Evolutionary conservation across 1,140 invertebrate genomes (phyloP).

Genomic region (Drosophila watanabei): DNA sequence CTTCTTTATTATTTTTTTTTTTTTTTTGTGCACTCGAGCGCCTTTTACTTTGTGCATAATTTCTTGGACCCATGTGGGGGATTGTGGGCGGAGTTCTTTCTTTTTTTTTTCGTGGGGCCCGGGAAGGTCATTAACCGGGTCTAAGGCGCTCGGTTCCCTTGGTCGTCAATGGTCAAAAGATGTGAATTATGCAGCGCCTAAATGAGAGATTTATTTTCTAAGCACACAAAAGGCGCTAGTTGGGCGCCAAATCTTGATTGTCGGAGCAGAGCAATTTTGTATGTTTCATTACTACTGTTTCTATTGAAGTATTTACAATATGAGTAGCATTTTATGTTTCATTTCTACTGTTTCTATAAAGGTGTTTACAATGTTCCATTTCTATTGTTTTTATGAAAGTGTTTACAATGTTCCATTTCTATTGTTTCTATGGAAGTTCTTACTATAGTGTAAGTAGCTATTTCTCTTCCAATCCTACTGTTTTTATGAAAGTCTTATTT

Average conservation of each 20-base stretch:
- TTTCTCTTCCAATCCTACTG: no score
- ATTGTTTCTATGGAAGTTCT: no score
- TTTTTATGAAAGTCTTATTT: no score
- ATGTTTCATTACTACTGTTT: background rate
- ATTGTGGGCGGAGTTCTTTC: background rate
- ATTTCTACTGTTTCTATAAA: background rate
- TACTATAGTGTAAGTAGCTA: no score
- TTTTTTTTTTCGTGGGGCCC: slow-evolving; percentile 8
- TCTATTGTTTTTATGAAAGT: no score
- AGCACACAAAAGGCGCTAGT: background rate
- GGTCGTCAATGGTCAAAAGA: slow-evolving; percentile 29
- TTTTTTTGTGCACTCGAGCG: slow-evolving; percentile 73
- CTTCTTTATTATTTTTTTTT: slow-evolving; percentile 43
- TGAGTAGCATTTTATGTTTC: background rate
- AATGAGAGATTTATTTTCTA: background rate
- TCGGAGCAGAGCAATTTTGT: background rate
- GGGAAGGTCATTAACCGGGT: slow-evolving; percentile 42
- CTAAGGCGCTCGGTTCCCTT: background rate
- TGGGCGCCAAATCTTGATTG: background rate
- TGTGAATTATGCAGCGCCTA: slow-evolving; percentile 25
- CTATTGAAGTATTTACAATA: background rate
- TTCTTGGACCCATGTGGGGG: slow-evolving; percentile 58
- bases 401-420: no score
- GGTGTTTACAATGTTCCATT: no score
- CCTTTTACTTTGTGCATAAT: slow-evolving; percentile 79